Base-by-base conservation (phyloP, 92 coral and sea anemone genomes). In the Meandrina meandrites region DNA sequence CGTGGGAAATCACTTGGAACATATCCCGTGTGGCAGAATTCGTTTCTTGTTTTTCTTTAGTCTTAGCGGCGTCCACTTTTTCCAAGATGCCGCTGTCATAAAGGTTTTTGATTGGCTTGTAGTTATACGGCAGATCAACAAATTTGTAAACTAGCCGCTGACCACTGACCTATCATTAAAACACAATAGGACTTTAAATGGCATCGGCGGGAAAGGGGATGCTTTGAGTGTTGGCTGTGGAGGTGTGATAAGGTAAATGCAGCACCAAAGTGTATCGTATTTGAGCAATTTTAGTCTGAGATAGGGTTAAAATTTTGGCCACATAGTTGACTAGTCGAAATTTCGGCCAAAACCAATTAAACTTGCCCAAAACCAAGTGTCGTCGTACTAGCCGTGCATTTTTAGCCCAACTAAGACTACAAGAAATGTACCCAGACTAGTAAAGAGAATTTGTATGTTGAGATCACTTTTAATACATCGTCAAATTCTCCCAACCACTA, bases 81-180 rank as follows among this genome's bases (percentile, higher is more conserved):
- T 80, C 89, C 40, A 56, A 51, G 54, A 79, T 56, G 22, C 85
- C 82, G 22, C 84, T 86, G 71, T 79, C 79, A 21, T 51, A 86
- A 77, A 89, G 86, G 47, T 89, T 92, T 75, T 89, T 97, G 76
- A 92, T 85, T 32, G 99, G 99, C 45, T 88, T 89, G 89, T 97
- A 97, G 71, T 92, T 91, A 72, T 95, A 95, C 9, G 99, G 98
- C 34, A 97, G 91, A 21, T 97, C 98, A 31, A 97, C 99, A 60
- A 97, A 97, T 86, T 97, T 97, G 95, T 97, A 97, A 3, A 97
- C 99, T 45, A 97, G 89, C 60, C 99, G 88, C 76, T 97, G 99
- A 24, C 99, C 99, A 62, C 91, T 97, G 57, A 97, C 99, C 99
- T 97, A 79, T 51, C 28, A 56, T n/a, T 47, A 45, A 24, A 30